Evolutionary conservation across 2,888 invertebrate species (phyloP).

Genomic region (Drosophila eohydei): DNA sequence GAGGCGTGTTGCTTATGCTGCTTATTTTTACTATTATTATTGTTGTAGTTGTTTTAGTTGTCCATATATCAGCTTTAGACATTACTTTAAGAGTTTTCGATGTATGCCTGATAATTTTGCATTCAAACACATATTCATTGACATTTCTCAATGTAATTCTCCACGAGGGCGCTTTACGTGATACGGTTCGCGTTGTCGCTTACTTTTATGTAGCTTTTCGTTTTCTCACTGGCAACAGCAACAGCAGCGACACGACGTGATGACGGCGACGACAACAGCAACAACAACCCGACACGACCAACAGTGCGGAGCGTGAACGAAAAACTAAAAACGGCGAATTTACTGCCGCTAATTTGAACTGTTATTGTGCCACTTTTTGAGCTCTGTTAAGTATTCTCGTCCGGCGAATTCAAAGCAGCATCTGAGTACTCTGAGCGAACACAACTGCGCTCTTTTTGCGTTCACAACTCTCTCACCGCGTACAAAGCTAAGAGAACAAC

Average conservation of each 20-base stretch:
- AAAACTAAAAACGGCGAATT: slow-evolving; percentile 72
- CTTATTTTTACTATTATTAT: not conserved
- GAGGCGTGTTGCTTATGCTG: slow-evolving; percentile 13
- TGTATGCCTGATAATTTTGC: slow-evolving; percentile 8
- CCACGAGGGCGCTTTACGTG: slow-evolving; percentile 48
- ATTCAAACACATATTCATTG: slow-evolving; percentile 10
- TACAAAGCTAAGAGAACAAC: slow-evolving; percentile 24
- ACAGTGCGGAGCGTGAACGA: slow-evolving; percentile 74
- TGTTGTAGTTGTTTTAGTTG: slow-evolving; percentile 12
- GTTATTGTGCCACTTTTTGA: slow-evolving; percentile 47
- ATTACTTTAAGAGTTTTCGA: slow-evolving; percentile 11
- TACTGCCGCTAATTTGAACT: slow-evolving; percentile 56
- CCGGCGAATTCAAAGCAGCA: slow-evolving; percentile 66
- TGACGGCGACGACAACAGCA: slow-evolving; percentile 51
- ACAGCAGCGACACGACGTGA: slow-evolving; percentile 46
- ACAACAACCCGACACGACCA: slow-evolving; percentile 77
- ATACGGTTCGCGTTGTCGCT: slow-evolving; percentile 42
- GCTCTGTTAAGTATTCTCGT: slow-evolving; percentile 37
- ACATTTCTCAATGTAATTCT: slow-evolving; percentile 21
- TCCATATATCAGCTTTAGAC: slow-evolving; percentile 14
- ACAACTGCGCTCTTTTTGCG: slow-evolving; percentile 16
- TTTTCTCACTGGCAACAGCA: slow-evolving; percentile 37
- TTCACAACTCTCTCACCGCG: not conserved
- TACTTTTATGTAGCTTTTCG: slow-evolving; percentile 45
- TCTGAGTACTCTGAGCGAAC: slow-evolving; percentile 38